These are phyloP conservation scores for Drosophila rufa DNA, from an alignment of 1,140 invertebrate genomes.

Conservation along the genomic window DNA sequence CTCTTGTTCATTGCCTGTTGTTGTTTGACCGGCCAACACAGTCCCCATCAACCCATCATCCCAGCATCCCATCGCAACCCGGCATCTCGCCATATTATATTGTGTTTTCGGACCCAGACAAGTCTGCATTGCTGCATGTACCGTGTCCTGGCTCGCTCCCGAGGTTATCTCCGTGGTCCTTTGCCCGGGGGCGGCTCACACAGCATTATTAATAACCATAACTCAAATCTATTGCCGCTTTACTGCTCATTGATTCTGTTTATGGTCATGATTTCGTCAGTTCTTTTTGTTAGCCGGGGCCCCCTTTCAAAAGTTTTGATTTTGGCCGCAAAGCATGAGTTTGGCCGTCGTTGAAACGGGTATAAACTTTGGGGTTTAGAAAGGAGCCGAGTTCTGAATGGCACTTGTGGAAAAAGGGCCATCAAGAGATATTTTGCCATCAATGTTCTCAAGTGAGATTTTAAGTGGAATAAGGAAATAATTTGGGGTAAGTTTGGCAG, in stretches of 20 bases:
- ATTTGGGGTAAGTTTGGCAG: too few relatives aligned
- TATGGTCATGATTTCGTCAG: constrained; percentile 66
- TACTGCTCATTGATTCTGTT: constrained; percentile 82
- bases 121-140: constrained; percentile 79
- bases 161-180: constrained; percentile 36
- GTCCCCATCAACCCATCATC: not conserved
- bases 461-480: not conserved
- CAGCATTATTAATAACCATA: constrained; percentile 81
- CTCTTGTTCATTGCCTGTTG: constrained; percentile 63
- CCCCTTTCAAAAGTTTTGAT: constrained; percentile 61
- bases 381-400: constrained; percentile 4
- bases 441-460: not conserved
- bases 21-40: constrained; percentile 40
- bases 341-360: not conserved
- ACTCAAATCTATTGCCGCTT: constrained; percentile 82
- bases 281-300: constrained; percentile 24
- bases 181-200: constrained; percentile 19
- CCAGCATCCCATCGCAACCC: constrained; percentile 11
- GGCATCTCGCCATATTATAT: constrained; percentile 67
- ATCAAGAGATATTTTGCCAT: constrained; percentile 1
- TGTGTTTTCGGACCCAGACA: constrained; percentile 74
- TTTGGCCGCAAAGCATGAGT: constrained; percentile 35
- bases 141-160: constrained; percentile 45
- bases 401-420: not conserved
- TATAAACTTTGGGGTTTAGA: not conserved